These are phyloP conservation scores for Volucella bombylans DNA, from an alignment of 2,888 invertebrate genomes.

Conservation along the genomic window DNA sequence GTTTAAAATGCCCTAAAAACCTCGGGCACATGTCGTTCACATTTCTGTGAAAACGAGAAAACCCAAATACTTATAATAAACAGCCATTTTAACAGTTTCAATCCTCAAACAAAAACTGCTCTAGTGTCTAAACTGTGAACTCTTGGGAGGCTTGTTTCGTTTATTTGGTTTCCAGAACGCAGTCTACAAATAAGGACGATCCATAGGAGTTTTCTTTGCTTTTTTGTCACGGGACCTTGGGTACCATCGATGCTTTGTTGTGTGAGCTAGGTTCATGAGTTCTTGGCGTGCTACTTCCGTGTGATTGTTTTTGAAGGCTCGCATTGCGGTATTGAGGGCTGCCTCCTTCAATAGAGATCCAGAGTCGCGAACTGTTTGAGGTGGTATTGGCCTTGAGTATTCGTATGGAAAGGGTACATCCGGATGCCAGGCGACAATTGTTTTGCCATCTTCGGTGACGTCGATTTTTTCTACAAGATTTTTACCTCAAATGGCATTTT, in stretches of 20 bases:
- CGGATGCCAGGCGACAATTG: slow-evolving; percentile 93
- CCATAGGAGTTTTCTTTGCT: slow-evolving; percentile 87
- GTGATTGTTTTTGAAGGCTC: slow-evolving; percentile 87
- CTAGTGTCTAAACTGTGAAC: no score
- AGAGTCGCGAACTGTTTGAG: slow-evolving; percentile 70
- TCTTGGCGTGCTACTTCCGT: slow-evolving; percentile 88
- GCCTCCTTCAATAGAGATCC: slow-evolving; percentile 85
- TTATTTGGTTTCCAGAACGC: slow-evolving; percentile 12
- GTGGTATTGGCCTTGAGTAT: slow-evolving; percentile 88
- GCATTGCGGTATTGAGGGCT: slow-evolving; percentile 84
- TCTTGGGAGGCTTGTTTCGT: no score
- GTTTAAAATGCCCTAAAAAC: no score
- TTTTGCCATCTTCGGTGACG: slow-evolving; percentile 88
- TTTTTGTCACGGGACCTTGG: slow-evolving; percentile 88
- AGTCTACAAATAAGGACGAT: slow-evolving; percentile 87
- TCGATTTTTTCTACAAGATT: slow-evolving; percentile 84
- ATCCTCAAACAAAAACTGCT: no score
- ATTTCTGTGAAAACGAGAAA: no score
- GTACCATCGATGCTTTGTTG: slow-evolving; percentile 92
- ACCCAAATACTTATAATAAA: no score
- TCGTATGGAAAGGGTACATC: slow-evolving; percentile 92
- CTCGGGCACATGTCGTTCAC: no score
- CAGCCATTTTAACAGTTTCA: no score
- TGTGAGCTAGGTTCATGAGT: slow-evolving; percentile 89
- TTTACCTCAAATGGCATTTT: slow-evolving; percentile 78